A percentile compares a stretch with the other conserved stretches of the same genome.
Conservation (phyloP, 2,888 invertebrate species). For the Agelastica alni region DNA sequence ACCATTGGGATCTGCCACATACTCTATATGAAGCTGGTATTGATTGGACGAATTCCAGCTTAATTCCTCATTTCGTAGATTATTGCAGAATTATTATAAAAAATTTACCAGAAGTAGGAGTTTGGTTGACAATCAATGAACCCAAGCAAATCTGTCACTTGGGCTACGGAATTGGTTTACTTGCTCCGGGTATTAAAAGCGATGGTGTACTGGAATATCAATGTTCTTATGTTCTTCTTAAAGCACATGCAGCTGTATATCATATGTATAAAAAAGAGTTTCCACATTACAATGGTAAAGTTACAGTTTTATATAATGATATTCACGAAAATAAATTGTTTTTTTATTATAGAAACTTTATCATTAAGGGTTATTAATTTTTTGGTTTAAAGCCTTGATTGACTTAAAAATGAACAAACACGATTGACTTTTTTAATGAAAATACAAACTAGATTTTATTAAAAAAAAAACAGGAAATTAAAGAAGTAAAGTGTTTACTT, state of each 20-base stretch:
- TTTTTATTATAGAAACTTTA: no score
- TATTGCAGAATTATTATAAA: slow-evolving; percentile 62
- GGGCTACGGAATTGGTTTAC: slow-evolving; percentile 59
- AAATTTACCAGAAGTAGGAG: slow-evolving; percentile 10
- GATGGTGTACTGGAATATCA: slow-evolving; percentile 66
- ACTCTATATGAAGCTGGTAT: slow-evolving; percentile 54
- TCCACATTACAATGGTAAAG: slow-evolving; percentile 49
- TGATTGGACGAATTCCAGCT: slow-evolving; percentile 66
- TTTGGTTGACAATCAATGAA: slow-evolving; percentile 72
- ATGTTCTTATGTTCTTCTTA: slow-evolving; percentile 66
- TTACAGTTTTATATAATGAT: no score
- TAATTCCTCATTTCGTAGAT: slow-evolving; percentile 64
- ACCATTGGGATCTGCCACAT: slow-evolving; percentile 45
- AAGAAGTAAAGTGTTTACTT: no score
- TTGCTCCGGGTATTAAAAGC: slow-evolving; percentile 61
- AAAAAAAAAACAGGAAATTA: no score
- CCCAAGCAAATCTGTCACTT: slow-evolving; percentile 56
- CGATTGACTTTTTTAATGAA: no score
- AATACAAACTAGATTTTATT: no score
- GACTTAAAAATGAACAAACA: no score
- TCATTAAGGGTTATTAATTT: no score
- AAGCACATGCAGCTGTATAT: slow-evolving; percentile 70
- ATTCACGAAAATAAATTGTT: no score
- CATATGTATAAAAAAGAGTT: slow-evolving; percentile 66
- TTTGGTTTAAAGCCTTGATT: no score